Evolutionary conservation across 1,140 invertebrate genomes (phyloP), one percentile per base, ranked within the genome.

Genomic region (Bathynomus jamesi): DNA sequence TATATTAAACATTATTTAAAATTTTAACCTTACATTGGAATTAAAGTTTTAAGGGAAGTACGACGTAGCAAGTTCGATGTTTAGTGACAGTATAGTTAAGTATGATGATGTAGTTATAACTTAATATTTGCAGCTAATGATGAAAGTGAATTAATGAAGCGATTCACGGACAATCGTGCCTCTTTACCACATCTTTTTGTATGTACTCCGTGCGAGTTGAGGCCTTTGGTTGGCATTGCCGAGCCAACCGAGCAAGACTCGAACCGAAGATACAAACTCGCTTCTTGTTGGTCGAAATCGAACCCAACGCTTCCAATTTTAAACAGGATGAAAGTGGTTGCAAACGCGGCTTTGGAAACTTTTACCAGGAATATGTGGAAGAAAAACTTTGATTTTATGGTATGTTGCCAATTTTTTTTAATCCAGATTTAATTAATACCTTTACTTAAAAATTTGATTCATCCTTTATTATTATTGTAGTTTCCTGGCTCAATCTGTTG

Each of bases 181-280:
- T 81, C 82, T 17, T 83, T 88, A 28, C 91, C 92, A 0, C 80
- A 86, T 1, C 80, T 96, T 71, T 89, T 89, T 71, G 87, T 96
- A 68, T 85, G 87, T 21, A 95, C 90, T 3, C 88, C 91, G 3
- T 90, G 88, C 78, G 92, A 95, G 79, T 85, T 74, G 25, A 68
- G 68, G 11, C n/a, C 28, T 28, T 31, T 64, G 17, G 17, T 69
- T 25, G 32, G 17, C 3, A 21, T 65, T 24, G 67, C 66, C 4
- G n/a, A 61, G 27, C 29, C 46, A n/a, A 62, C 13, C 13, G 11
- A 11, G 13, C 11, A 53, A 2, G 61, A 63, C 28, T 30, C 61
- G 4, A 61, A 73, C 24, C 53, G 53, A 4, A 63, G 72, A 30
- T 74, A 66, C 27, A 74, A 85, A 46, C 82, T 86, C 17, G 85